Evolutionary conservation across 2,797 vertebrate species (phyloP).

Genomic region (Pipistrellus pygmaeus): DNA sequence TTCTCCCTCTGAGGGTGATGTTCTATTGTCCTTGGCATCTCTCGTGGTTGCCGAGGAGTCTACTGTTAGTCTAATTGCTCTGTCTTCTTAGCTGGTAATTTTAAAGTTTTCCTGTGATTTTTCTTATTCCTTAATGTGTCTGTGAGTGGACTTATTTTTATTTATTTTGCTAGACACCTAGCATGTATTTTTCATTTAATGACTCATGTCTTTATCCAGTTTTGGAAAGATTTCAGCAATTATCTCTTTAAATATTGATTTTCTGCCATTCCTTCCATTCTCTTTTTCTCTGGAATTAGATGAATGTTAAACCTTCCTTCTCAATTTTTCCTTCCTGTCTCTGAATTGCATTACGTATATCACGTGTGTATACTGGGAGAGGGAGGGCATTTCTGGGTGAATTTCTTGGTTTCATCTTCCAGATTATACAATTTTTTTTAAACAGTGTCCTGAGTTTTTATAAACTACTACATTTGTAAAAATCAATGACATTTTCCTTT

Average conservation of each 20-base stretch:
- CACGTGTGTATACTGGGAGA: neutral
- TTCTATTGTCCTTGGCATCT: neutral
- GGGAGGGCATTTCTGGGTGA: neutral
- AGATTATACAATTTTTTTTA: neutral
- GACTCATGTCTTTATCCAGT: neutral
- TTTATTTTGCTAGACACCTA: slow-evolving; percentile 39
- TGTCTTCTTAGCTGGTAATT: neutral
- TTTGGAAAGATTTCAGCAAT: slow-evolving; percentile 30
- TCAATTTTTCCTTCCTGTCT: neutral
- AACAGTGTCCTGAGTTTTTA: slow-evolving; percentile 38
- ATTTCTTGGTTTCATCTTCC: neutral
- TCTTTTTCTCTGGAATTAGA: slow-evolving; percentile 32
- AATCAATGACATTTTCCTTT: slow-evolving; percentile 10
- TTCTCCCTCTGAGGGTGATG: neutral
- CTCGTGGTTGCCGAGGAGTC: neutral
- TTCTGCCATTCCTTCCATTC: slow-evolving; percentile 34
- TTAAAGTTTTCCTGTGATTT: neutral
- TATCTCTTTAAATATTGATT: slow-evolving; percentile 54
- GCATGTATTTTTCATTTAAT: neutral
- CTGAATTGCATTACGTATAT: neutral
- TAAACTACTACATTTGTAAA: neutral
- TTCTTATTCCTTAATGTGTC: neutral
- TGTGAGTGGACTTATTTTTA: slow-evolving; percentile 44
- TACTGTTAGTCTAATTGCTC: neutral
- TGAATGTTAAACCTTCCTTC: neutral